phyloP scores from a whole-genome alignment of 2,113 vertebrate genomes.

The Pseudopodoces humilis region DNA sequence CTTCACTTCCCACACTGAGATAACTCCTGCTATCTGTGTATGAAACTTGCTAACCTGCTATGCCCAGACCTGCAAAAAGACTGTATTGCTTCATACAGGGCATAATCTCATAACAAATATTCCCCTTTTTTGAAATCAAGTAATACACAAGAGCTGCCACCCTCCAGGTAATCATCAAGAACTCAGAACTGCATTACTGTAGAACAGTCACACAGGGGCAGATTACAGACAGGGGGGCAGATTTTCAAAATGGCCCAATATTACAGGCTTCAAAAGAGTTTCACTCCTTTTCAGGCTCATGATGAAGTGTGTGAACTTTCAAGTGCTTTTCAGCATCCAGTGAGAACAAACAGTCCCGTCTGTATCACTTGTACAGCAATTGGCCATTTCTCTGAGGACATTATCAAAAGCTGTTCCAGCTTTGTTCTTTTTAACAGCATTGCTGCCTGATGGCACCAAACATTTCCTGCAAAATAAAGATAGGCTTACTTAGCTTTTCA shows the following conservation, averaged over 20 bases:
- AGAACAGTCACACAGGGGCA: not conserved
- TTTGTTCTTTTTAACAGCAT: conserved; percentile 46
- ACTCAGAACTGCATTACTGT: not conserved
- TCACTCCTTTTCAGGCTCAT: not conserved
- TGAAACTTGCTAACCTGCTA: not conserved
- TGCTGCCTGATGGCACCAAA: conserved; percentile 56
- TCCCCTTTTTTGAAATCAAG: not conserved
- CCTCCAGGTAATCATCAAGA: not conserved
- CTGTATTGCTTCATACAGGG: not conserved
- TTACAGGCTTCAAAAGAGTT: not conserved
- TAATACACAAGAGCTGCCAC: not conserved
- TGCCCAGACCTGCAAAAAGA: not conserved
- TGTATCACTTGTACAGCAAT: not conserved
- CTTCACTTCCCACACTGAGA: not conserved
- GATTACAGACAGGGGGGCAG: not conserved
- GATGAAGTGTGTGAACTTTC: not conserved
- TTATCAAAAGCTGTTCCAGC: conserved; percentile 61
- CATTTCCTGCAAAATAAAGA: conserved; percentile 63
- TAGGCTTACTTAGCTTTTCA: conserved; percentile 41
- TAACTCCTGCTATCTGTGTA: not conserved
- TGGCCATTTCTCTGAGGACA: conserved; percentile 35
- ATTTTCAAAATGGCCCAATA: not conserved
- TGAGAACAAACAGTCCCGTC: conserved; percentile 52
- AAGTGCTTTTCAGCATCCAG: not conserved
- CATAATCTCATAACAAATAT: not conserved